phyloP scores from a whole-genome alignment of 2,797 vertebrate genomes.

The Amphiprion clarkii region DNA sequence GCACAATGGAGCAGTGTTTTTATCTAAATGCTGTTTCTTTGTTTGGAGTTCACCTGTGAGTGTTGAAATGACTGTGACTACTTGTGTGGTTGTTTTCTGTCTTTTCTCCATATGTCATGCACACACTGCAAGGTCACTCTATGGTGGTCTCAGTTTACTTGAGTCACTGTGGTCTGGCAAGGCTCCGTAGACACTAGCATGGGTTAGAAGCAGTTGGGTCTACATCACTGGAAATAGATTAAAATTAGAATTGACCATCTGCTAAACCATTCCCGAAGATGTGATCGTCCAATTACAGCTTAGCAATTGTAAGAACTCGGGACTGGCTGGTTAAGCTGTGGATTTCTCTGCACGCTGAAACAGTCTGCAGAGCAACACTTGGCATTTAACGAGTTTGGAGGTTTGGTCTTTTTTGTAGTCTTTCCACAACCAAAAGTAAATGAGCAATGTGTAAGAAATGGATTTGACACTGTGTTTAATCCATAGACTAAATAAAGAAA shows the following conservation, averaged over 20 bases:
- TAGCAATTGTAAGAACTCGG: neutral
- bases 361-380: neutral
- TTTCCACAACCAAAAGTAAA: too few relatives aligned
- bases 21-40: neutral
- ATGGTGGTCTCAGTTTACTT: slow-evolving; percentile 11
- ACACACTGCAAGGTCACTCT: neutral
- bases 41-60: neutral
- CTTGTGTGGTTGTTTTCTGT: neutral
- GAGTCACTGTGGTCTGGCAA: slow-evolving; percentile 7
- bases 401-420: neutral
- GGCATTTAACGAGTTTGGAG: neutral
- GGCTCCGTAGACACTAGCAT: slow-evolving; percentile 10
- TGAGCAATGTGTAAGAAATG: too few relatives aligned
- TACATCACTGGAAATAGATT: neutral
- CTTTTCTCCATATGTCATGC: neutral
- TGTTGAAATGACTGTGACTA: neutral
- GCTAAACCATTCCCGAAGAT: slow-evolving; percentile 2
- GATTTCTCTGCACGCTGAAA: neutral
- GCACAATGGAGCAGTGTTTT: neutral
- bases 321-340: neutral
- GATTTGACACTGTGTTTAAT: too few relatives aligned
- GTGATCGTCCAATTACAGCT: neutral
- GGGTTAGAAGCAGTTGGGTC: neutral
- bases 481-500: too few relatives aligned
- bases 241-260: slow-evolving; percentile 4